Percentiles rank a stretch among this genome's conserved stretches.
phyloP scores from a whole-genome alignment of 2,888 invertebrate genomes.

The Labia minor region DNA sequence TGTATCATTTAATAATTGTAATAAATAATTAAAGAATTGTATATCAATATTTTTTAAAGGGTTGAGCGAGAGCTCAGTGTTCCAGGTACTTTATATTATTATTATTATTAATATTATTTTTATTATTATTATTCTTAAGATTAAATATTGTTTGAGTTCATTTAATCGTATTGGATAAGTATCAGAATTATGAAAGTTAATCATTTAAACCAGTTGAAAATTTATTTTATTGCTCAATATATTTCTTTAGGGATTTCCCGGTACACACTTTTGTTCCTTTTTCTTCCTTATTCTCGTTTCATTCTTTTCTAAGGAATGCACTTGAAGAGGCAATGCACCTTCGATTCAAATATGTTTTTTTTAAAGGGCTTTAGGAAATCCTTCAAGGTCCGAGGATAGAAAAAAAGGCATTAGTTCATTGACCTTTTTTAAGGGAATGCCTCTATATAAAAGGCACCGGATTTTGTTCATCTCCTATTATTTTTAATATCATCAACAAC shows the following conservation, averaged over 20 bases:
- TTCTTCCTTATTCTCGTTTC: background rate
- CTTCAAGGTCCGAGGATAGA: background rate
- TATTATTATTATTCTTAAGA: no score
- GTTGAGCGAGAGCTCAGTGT: no score
- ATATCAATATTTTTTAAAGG: no score
- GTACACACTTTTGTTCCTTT: background rate
- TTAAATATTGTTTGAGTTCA: no score
- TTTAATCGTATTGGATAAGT: no score
- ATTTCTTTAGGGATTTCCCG: background rate
- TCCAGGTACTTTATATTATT: no score
- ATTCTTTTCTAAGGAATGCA: background rate
- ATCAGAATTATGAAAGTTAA: no score
- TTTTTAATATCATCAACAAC: background rate
- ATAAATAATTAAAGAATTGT: no score
- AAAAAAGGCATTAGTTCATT: background rate
- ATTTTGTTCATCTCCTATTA: background rate
- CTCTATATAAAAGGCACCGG: background rate
- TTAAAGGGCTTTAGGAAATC: background rate
- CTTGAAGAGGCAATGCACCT: background rate
- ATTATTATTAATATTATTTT: no score
- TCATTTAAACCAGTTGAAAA: no score
- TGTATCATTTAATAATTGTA: no score
- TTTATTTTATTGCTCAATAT: background rate
- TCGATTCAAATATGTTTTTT: background rate
- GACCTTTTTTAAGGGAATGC: background rate